Conservation (phyloP, 2,113 vertebrate genomes). For the human region GRCh38 chr6:91960501-91961000, state of each 20-base stretch:
- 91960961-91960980: neutral
- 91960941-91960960: neutral
- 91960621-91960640: neutral
- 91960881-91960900: neutral
- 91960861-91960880: neutral
- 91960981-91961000: neutral
- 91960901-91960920: neutral
- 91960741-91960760: neutral
- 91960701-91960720: rapidly evolving
- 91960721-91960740: neutral
- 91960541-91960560: neutral
- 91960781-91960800: neutral
- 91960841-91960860: neutral
- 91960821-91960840: neutral
- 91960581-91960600: neutral
- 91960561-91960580: neutral
- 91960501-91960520: neutral
- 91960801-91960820: neutral
- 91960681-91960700: neutral
- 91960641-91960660: neutral
- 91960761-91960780: neutral
- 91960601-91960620: neutral
- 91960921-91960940: neutral
- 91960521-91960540: neutral
- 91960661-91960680: neutral